A percentile compares a stretch with the other conserved stretches of the same genome.
Conservation (phyloP, 2,113 vertebrate genomes). For the Scortum barcoo region DNA sequence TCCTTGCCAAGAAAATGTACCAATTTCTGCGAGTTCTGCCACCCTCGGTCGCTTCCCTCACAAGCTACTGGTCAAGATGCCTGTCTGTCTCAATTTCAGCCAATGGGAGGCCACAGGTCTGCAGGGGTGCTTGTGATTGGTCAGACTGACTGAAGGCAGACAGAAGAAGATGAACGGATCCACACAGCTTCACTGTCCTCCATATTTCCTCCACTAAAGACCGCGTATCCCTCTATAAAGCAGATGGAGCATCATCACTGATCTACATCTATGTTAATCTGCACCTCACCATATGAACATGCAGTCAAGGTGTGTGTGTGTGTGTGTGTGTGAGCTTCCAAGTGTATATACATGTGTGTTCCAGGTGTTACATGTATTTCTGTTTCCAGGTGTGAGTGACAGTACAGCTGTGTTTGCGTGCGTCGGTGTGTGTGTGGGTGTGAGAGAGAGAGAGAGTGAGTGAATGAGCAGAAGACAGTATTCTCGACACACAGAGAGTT, state of each 20-base stretch:
- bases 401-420: constrained; percentile 50
- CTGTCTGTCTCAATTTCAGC: constrained; percentile 32
- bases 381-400: constrained; percentile 49
- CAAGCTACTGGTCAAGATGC: constrained; percentile 43
- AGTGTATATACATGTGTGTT: too few relatives aligned
- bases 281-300: constrained; percentile 70
- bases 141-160: constrained; percentile 41
- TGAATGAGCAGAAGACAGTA: constrained; percentile 54
- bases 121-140: constrained; percentile 51
- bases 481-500: constrained; percentile 70
- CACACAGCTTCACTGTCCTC: constrained; percentile 25
- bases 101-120: constrained; percentile 37
- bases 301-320: constrained; percentile 54
- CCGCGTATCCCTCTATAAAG: constrained; percentile 42
- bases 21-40: constrained; percentile 22
- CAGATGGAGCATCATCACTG: constrained; percentile 63
- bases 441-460: constrained; percentile 35
- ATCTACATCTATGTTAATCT: constrained; percentile 68
- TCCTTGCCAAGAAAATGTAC: constrained; percentile 52
- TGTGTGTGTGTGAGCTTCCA: not conserved
- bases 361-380: not conserved
- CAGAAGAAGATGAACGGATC: constrained; percentile 31
- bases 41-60: not conserved
- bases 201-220: constrained; percentile 40
- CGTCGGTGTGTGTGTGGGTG: constrained; percentile 17